Conservation (phyloP, 2,797 vertebrate genomes). For the Enteromius unitaeniatus region DNA sequence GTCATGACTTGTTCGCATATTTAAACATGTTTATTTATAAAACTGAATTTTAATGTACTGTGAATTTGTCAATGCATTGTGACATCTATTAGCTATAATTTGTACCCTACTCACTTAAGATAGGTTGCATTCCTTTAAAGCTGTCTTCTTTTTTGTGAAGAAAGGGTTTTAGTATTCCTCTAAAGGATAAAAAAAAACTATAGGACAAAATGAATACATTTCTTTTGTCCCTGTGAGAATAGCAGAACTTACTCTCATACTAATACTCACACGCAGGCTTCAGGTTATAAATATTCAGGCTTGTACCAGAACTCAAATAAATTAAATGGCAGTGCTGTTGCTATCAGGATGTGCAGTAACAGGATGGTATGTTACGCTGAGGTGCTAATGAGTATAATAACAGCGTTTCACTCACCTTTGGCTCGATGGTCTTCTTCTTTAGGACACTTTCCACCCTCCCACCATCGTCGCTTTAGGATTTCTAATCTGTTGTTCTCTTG, state of each 20-base stretch:
- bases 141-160: background rate
- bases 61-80: background rate
- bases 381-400: constrained; percentile 4
- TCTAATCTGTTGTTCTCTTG: constrained; percentile 93
- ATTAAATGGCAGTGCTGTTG: background rate
- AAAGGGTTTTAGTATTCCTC: background rate
- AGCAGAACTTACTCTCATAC: background rate
- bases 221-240: background rate
- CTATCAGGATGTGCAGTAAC: background rate
- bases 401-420: constrained; percentile 81
- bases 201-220: background rate
- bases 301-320: background rate
- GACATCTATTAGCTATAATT: background rate
- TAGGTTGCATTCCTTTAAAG: background rate
- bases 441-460: constrained; percentile 90
- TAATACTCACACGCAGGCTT: background rate
- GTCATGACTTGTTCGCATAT: background rate
- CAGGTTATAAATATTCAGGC: background rate
- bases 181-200: background rate
- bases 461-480: constrained; percentile 93
- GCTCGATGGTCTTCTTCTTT: constrained; percentile 92
- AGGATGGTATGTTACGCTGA: background rate
- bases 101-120: background rate
- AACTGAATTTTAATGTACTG: background rate
- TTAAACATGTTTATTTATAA: background rate